Percentiles rank a stretch among this genome's conserved stretches.
Conservation (phyloP, 2,888 invertebrate species). For the Coleophora flavipennella region DNA sequence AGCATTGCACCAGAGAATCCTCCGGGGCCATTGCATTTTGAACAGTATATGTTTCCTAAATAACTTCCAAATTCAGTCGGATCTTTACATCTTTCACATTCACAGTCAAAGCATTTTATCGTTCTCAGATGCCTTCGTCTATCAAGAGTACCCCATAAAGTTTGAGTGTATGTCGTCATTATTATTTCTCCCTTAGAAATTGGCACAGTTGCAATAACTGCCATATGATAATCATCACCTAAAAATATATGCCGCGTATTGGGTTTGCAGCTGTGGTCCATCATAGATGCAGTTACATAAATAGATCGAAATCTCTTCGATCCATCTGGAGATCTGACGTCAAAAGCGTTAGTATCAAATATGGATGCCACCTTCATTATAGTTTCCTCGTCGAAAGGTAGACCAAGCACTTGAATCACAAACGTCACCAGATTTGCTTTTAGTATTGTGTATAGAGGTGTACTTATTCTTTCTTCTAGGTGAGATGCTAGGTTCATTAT, state of each 20-base stretch:
- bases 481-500: conserved; percentile 74
- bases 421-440: conserved; percentile 76
- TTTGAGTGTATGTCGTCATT: conserved; percentile 80
- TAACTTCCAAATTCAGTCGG: conserved; percentile 78
- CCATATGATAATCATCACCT: conserved; percentile 73
- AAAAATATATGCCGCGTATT: conserved; percentile 79
- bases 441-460: conserved; percentile 73
- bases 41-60: conserved; percentile 76
- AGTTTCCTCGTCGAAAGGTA: conserved; percentile 71
- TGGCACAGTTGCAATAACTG: conserved; percentile 75
- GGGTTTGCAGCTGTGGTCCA: conserved; percentile 81
- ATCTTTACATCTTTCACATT: conserved; percentile 78
- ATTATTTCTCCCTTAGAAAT: conserved; percentile 79
- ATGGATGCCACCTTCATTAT: conserved; percentile 77
- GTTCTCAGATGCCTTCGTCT: conserved; percentile 74
- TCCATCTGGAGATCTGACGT: conserved; percentile 71
- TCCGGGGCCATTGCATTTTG: conserved; percentile 70
- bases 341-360: conserved; percentile 81
- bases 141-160: conserved; percentile 78
- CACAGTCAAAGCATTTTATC: conserved; percentile 79
- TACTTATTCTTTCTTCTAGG: conserved; percentile 72
- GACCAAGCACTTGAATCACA: conserved; percentile 69
- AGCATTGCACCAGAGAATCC: conserved; percentile 57
- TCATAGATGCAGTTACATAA: conserved; percentile 77
- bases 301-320: conserved; percentile 72